Percentiles rank a stretch among this genome's conserved stretches.
Conservation (phyloP, 2,113 vertebrate genomes). For the Pachycephala philippinensis region DNA sequence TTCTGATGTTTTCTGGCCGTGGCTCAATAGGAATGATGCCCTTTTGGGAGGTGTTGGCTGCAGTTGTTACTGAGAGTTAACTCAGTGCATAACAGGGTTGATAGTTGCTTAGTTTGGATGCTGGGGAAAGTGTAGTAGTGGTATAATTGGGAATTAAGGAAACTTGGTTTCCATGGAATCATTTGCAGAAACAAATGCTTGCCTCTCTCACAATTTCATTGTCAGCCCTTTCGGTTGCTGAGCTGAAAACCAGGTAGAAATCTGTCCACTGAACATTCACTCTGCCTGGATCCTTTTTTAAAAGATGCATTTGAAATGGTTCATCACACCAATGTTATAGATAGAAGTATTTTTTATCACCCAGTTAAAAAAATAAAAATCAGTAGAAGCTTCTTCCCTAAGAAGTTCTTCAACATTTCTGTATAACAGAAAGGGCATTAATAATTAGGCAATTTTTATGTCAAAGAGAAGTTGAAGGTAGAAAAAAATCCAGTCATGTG, state of each 20-base stretch:
- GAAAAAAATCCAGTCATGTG: fast-evolving
- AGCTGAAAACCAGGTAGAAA: background rate
- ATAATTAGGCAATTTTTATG: background rate
- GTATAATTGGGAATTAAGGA: background rate
- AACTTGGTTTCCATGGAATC: background rate
- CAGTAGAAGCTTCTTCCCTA: background rate
- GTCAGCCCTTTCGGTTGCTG: background rate
- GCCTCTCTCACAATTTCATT: background rate
- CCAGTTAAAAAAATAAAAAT: background rate
- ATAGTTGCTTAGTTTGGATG: background rate
- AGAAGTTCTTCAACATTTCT: background rate
- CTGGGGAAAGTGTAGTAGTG: background rate
- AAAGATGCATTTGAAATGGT: background rate
- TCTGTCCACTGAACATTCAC: background rate
- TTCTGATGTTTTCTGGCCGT: background rate
- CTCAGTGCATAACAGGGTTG: background rate
- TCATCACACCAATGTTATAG: background rate
- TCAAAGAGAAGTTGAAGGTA: background rate
- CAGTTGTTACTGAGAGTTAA: background rate
- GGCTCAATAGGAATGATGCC: background rate
- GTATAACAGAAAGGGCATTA: background rate
- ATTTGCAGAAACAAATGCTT: background rate
- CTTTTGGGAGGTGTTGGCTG: background rate
- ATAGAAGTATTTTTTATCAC: background rate
- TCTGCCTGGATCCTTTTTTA: background rate